These are phyloP conservation scores for Drosophila eohydei DNA, from an alignment of 2,888 invertebrate genomes.

Conservation along the genomic window DNA sequence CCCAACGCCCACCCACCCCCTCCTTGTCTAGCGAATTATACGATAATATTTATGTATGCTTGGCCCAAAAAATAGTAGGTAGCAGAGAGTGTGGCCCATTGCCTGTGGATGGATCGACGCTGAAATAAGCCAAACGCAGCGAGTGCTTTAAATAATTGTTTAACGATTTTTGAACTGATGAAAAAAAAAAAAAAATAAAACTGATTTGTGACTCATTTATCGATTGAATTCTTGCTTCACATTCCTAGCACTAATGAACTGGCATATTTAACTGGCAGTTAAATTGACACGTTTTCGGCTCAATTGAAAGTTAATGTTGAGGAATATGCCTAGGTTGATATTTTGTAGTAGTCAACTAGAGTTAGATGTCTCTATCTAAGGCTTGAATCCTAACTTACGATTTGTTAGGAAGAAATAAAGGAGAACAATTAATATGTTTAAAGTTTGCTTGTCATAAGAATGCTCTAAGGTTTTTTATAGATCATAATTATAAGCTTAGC, in stretches of 20 bases:
- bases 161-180: background rate
- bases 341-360: too few species aligned
- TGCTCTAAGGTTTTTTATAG: too few species aligned
- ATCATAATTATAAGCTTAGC: too few species aligned
- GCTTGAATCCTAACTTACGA: too few species aligned
- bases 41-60: slow-evolving; percentile 59
- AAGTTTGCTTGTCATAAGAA: too few species aligned
- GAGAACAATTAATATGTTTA: too few species aligned
- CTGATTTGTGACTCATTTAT: background rate
- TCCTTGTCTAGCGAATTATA: slow-evolving; percentile 53
- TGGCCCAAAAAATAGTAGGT: slow-evolving; percentile 1
- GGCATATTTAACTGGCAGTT: background rate
- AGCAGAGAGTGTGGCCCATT: background rate
- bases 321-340: background rate
- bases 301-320: background rate
- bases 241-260: too few species aligned
- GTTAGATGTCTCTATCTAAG: too few species aligned
- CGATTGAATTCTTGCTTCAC: background rate
- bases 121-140: background rate
- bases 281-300: background rate
- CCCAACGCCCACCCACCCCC: background rate
- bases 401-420: too few species aligned
- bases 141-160: slow-evolving; percentile 28
- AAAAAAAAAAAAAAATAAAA: background rate
- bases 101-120: background rate